Evolutionary conservation across 2,797 vertebrate genomes (phyloP), one percentile per base, ranked within the genome.

Genomic region (Ctenochaetus hawaiiensis): DNA sequence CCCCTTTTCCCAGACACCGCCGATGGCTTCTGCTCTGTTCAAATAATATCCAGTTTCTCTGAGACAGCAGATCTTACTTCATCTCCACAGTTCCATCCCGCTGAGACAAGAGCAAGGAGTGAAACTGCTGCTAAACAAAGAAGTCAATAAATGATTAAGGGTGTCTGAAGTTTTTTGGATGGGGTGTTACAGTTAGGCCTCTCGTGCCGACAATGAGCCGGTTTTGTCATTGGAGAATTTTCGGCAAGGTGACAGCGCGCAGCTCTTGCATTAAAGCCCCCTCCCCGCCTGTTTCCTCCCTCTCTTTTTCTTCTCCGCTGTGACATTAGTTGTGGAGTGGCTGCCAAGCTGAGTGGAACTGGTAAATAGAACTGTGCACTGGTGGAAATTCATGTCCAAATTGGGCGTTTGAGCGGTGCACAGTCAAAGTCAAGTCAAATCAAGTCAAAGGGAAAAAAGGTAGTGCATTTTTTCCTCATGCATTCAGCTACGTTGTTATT

Each of bases 21-120:
- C 26, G 44, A 73, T 72, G 76, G 75, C 80, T 78, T 82, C 72
- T 37, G 53, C 79, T 75, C 70, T 53, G 67, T 77, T 88, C 83
- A 90, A 90, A 91, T 84, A 83, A 81, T 74, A 86, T 86, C 68
- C 77, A 72, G 73, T 83, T 82, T 85, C 78, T 77, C 77, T 56
- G 72, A 87, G 77, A 86, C 75, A 73, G 85, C 68, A 78, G 48
- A 84, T 80, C 83, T 88, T 77, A 52, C 66, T 72, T 53, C 53
- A 66, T 85, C 75, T 82, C 58, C 64, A 59, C 68, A 66, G 23
- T 67, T 74, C 72, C 68, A 59, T 67, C 49, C 72, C 67, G 47
- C 63, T 60, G 77, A 84, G 78, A 77, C 65, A 13, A 67, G 45
- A 78, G 69, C 71, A 54, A 54, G 48, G 52, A 74, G 54, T 41